Evolutionary conservation across 2,113 vertebrate genomes (phyloP).

Genomic region (Taurulus bubalis): DNA sequence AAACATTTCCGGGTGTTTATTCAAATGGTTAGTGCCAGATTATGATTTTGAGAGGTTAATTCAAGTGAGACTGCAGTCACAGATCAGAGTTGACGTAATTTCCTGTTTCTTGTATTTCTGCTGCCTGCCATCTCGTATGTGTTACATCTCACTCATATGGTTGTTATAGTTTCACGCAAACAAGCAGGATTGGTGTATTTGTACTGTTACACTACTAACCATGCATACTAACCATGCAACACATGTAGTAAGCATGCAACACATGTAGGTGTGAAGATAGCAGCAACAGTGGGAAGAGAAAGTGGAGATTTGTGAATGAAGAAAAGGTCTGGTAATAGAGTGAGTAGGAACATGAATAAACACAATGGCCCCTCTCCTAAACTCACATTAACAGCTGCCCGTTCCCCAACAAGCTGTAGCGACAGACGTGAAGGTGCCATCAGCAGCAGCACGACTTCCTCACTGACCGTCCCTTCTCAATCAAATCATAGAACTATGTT

Average conservation of each 20-base stretch:
- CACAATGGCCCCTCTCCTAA: background rate
- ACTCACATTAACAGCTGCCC: background rate
- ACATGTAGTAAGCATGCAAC: background rate
- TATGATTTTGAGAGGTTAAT: background rate
- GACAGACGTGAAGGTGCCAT: conserved; percentile 16
- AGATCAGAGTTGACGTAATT: background rate
- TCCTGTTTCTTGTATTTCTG: background rate
- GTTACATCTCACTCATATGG: background rate
- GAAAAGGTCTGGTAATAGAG: background rate
- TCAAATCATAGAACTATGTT: background rate
- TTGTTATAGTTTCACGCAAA: background rate
- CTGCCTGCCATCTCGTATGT: background rate
- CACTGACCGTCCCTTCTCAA: background rate
- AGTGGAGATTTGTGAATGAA: background rate
- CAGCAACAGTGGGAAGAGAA: background rate
- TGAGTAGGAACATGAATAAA: conserved; percentile 23
- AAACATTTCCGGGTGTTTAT: background rate
- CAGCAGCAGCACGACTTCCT: background rate
- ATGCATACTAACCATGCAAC: too few species aligned
- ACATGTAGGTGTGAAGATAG: background rate
- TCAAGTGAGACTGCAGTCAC: background rate
- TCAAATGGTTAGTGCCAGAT: background rate
- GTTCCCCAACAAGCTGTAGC: background rate
- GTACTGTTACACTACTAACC: background rate
- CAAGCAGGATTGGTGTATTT: background rate